phyloP scores from a whole-genome alignment of 2,113 vertebrate genomes.

The Apodemus speciosus region DNA sequence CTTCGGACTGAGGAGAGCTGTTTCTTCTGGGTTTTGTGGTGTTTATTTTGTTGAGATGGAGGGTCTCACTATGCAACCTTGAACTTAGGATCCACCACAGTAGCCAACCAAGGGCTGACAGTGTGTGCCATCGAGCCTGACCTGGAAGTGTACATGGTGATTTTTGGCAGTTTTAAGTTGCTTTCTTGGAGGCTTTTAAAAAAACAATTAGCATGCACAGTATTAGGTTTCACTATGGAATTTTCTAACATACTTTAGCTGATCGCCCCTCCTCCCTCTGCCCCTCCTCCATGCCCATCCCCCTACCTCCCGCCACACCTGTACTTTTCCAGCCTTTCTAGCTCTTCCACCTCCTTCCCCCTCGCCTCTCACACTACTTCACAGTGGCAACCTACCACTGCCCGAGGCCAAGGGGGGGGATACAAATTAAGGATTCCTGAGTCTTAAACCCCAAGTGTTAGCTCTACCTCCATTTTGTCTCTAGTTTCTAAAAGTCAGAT shows the following conservation, averaged over 20 bases:
- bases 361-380: not conserved
- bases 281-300: no score
- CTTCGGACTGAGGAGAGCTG: not conserved
- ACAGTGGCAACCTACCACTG: not conserved
- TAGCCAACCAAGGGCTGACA: not conserved
- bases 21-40: not conserved
- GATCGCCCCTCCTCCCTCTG: not conserved
- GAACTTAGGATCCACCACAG: not conserved
- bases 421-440: not conserved
- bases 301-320: not conserved
- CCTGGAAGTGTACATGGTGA: no score
- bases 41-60: not conserved
- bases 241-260: not conserved
- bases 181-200: not conserved
- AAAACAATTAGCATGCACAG: not conserved
- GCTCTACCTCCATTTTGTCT: conserved; percentile 10
- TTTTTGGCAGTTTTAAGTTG: not conserved
- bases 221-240: not conserved
- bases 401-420: not conserved
- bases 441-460: conserved; percentile 9
- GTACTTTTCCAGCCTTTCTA: not conserved
- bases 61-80: not conserved
- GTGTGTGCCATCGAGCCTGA: not conserved
- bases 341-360: not conserved
- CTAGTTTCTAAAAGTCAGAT: not conserved